Evolutionary conservation across 2,113 vertebrate species (phyloP).

Genomic region (Spheniscus mendiculus): DNA sequence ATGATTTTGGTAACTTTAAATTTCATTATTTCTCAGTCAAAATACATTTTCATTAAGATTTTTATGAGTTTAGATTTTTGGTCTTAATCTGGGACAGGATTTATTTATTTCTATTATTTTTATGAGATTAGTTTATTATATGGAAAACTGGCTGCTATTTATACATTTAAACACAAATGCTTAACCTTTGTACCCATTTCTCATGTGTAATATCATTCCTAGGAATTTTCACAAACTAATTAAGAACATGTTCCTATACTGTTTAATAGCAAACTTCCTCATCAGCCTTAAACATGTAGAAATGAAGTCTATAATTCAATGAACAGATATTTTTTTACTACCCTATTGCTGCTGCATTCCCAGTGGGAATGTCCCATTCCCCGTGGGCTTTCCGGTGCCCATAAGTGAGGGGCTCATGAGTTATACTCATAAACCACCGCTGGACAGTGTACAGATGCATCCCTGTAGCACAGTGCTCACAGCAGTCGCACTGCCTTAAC

Average conservation of each 20-base stretch:
- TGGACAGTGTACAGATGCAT: background rate
- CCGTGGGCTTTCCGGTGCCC: background rate
- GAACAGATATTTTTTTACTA: background rate
- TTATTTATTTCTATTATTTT: background rate
- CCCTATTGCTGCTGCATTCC: background rate
- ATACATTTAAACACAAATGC: background rate
- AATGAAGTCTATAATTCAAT: background rate
- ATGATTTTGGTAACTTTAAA: background rate
- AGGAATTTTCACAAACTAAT: background rate
- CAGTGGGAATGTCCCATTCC: background rate
- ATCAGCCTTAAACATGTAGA: background rate
- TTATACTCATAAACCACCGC: background rate
- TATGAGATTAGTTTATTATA: background rate
- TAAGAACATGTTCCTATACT: background rate
- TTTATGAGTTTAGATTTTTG: background rate
- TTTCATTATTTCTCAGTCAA: background rate
- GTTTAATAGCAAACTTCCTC: background rate
- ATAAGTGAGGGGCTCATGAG: background rate
- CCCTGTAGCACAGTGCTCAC: background rate
- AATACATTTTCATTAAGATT: background rate
- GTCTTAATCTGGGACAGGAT: background rate
- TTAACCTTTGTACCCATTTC: background rate
- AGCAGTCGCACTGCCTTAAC: rapidly evolving
- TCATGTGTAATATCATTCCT: background rate
- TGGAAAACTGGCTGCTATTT: background rate